Evolutionary conservation across 2,797 vertebrate species (phyloP), one percentile per base, ranked within the genome.

Genomic region (Fistularia tabacaria): DNA sequence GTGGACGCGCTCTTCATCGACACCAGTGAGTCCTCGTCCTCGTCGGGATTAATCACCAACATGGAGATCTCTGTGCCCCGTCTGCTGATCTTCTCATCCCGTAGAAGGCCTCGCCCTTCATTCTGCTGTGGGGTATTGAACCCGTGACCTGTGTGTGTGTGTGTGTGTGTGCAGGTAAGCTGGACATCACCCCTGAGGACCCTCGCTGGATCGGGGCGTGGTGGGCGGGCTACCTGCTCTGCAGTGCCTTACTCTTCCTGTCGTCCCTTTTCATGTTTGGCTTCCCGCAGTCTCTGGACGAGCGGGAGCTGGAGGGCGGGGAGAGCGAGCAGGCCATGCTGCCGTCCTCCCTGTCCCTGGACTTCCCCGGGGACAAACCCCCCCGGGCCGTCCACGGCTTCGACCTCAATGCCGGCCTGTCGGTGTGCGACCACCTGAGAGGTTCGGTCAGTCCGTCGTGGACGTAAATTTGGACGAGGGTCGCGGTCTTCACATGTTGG

Each of bases 161-260:
- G 0, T 10, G 36, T 51, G 9, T 42, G 7, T 39, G 9, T 46
- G 11, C 86, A 98, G 97, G 92, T 82, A 94, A 90, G 81, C 88
- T 99, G 92, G 94, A 97, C 87, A 97, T 99, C 79, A 97, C 94
- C 36, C 94, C 96, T 0, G 96, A 99, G 0, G 97, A 99, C 91
- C 97, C 97, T 38, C 93, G 96, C 59, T 99, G 97, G 97, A 99
- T 99, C 3, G 97, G 97, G 73, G 97, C 97, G 0, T 99, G 97
- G 97, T 99, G 97, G 97, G 95, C 90, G 3, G 97, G 97, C 69
- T 99, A 99, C 84, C 94, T 99, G 81, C 93, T 99, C 63, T 99
- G 96, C 10, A 93, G 95, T 91, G 95, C 93, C 92, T 94, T 98
- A 92, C 96, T 99, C 80, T 99, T 99, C 91, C 91, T 98, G 90